Evolutionary conservation across 2,113 vertebrate species (phyloP).

Genomic region (Dicentrarchus labrax): DNA sequence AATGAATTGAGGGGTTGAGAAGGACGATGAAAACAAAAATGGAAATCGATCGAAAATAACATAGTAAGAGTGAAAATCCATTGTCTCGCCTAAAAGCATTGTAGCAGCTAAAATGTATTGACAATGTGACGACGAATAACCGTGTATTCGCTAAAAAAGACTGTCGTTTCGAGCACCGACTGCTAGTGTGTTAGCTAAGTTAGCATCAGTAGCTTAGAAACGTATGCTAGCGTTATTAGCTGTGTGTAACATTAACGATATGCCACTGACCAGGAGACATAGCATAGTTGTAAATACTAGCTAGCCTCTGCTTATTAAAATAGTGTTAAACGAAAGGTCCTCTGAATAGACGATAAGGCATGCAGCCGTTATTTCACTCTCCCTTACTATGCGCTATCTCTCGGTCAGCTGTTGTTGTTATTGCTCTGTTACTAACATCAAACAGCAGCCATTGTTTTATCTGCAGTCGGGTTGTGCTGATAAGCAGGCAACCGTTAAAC

Average conservation of each 20-base stretch:
- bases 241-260: background rate
- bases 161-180: conserved; percentile 21
- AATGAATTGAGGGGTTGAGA: conserved; percentile 40
- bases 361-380: background rate
- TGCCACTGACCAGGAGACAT: background rate
- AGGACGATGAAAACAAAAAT: conserved; percentile 66
- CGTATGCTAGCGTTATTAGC: conserved; percentile 46
- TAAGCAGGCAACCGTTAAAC: rapidly evolving
- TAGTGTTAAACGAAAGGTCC: background rate
- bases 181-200: conserved; percentile 43
- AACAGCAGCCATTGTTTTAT: conserved; percentile 34
- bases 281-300: background rate
- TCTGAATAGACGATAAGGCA: background rate
- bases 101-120: rapidly evolving
- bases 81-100: rapidly evolving
- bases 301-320: background rate
- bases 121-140: rapidly evolving
- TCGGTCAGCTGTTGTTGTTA: conserved; percentile 61
- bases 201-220: conserved; percentile 62
- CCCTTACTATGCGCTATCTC: background rate
- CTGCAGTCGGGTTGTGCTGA: background rate
- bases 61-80: conserved; percentile 25
- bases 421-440: background rate
- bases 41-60: conserved; percentile 45
- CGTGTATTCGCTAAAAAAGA: background rate